These are phyloP conservation scores for Siniperca undulata DNA, from an alignment of 2,797 vertebrate species.

Conservation along the genomic window DNA sequence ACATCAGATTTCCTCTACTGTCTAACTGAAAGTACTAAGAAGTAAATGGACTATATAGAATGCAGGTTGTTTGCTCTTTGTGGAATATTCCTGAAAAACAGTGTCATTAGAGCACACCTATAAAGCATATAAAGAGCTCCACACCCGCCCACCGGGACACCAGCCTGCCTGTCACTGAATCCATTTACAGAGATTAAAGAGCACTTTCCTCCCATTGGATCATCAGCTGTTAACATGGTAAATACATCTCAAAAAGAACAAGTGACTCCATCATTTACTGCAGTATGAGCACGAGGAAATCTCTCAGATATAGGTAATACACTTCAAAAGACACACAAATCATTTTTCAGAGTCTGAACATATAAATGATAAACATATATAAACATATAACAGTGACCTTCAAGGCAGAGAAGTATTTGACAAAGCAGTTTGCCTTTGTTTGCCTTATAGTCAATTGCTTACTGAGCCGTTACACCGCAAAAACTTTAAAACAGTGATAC, in stretches of 20 bases:
- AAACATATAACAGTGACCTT: no score
- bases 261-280: neutral
- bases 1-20: neutral
- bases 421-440: no score
- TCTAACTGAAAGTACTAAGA: neutral
- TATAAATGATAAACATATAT: no score
- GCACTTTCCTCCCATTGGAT: neutral
- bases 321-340: neutral
- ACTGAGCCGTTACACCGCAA: neutral
- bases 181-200: neutral
- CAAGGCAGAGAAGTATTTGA: neutral
- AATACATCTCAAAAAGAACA: neutral
- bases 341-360: no score
- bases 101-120: neutral
- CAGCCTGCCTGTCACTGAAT: neutral
- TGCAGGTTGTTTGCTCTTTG: neutral
- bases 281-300: neutral
- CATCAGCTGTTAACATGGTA: neutral
- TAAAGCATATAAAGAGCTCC: neutral
- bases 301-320: neutral
- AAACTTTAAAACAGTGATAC: neutral
- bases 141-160: neutral
- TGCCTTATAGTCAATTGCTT: neutral
- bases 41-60: neutral
- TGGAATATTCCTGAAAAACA: neutral